Evolutionary conservation across 2,797 vertebrate species (phyloP).

Genomic region (Bucorvus abyssinicus): DNA sequence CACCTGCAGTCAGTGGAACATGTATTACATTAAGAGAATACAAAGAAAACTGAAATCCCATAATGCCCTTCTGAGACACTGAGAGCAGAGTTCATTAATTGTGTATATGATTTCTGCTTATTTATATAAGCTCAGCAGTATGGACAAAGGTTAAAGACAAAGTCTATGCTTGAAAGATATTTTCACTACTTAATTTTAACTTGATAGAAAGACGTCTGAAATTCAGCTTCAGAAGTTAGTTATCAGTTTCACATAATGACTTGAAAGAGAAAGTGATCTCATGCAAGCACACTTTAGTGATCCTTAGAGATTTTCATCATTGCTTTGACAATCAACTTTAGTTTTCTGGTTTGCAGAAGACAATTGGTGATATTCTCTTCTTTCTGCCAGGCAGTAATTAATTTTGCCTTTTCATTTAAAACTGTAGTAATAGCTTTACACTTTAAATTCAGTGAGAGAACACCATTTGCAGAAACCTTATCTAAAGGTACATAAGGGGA

Average conservation of each 20-base stretch:
- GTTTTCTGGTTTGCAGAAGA: neutral
- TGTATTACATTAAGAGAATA: neutral
- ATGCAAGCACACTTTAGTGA: neutral
- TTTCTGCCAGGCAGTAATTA: neutral
- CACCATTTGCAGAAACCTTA: neutral
- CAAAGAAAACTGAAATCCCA: neutral
- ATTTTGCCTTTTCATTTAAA: neutral
- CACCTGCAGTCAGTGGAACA: neutral
- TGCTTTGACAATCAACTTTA: neutral
- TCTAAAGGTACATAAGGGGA: neutral
- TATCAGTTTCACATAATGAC: neutral
- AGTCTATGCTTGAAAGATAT: neutral
- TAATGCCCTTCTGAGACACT: neutral
- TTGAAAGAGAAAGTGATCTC: neutral
- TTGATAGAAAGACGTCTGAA: neutral
- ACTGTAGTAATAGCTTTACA: neutral
- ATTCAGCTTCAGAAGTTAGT: neutral
- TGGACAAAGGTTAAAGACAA: neutral
- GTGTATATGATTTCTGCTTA: neutral
- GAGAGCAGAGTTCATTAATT: neutral
- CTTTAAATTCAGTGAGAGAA: neutral
- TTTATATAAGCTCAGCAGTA: neutral
- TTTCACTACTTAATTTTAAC: neutral
- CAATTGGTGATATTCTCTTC: neutral
- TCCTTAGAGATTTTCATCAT: neutral